A percentile compares a stretch with the other conserved stretches of the same genome.
Conservation (phyloP, 2,113 vertebrate species). For the Phyllopteryx taeniolatus region DNA sequence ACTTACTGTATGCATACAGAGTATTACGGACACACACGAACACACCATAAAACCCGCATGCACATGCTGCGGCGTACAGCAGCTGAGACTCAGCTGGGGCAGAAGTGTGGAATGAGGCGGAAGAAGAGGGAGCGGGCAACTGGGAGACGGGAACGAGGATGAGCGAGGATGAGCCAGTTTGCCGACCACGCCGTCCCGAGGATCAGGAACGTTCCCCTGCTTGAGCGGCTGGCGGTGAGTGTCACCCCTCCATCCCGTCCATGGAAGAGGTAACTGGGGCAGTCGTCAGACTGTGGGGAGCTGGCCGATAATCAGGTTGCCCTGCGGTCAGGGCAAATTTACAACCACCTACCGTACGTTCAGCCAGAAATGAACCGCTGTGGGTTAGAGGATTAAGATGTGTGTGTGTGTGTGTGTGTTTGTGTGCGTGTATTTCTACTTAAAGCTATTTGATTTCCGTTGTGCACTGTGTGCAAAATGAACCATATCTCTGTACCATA, state of each 20-base stretch:
- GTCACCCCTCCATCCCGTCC: constrained; percentile 15
- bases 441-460: background rate
- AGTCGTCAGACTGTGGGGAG: constrained; percentile 39
- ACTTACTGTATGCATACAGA: background rate
- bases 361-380: constrained; percentile 40
- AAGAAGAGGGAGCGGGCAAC: constrained; percentile 13
- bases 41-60: constrained; percentile 24
- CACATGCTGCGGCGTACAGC: constrained; percentile 42
- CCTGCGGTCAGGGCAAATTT: constrained; percentile 32
- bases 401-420: no score
- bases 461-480: background rate
- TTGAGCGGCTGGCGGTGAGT: constrained; percentile 75
- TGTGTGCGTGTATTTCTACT: background rate
- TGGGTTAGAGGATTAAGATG: constrained; percentile 17
- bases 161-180: constrained; percentile 55
- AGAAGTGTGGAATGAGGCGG: constrained; percentile 50
- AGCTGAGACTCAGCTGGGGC: constrained; percentile 57
- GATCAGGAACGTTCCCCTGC: constrained; percentile 43
- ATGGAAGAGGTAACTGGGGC: constrained; percentile 35
- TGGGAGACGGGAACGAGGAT: background rate
- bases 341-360: constrained; percentile 16
- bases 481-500: constrained; percentile 37
- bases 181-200: constrained; percentile 14
- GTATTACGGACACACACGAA: constrained; percentile 2
- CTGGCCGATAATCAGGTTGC: constrained; percentile 41